Evolutionary conservation across 1,140 invertebrate species (phyloP).

Genomic region (Dendroctonus ponderosae): DNA sequence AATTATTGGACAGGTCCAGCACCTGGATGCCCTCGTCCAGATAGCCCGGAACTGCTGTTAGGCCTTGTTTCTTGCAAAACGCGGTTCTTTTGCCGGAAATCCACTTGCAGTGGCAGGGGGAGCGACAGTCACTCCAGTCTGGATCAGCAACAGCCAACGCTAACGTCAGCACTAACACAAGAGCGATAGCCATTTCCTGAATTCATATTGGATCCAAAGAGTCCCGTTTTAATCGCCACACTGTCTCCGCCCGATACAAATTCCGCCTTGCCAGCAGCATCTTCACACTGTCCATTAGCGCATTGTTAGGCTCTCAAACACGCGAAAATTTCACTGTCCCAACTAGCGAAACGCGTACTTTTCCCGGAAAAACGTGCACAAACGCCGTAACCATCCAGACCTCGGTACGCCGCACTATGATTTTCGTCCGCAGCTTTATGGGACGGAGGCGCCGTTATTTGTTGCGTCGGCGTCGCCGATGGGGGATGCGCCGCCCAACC

Average conservation of each 20-base stretch:
- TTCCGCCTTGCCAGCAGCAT: constrained; percentile 3
- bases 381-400: constrained; percentile 33
- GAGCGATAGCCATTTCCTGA: constrained; percentile 44
- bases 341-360: constrained; percentile 23
- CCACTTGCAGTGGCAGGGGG: constrained; percentile 84
- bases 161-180: constrained; percentile 43
- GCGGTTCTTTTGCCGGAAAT: constrained; percentile 84
- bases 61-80: constrained; percentile 72
- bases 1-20: constrained; percentile 77
- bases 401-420: constrained; percentile 51
- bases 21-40: constrained; percentile 84
- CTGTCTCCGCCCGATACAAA: constrained; percentile 17
- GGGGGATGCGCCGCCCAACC: constrained; percentile 45
- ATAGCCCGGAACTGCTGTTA: constrained; percentile 69
- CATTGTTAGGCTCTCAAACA: background rate
- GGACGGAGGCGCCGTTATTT: constrained; percentile 48
- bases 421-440: constrained; percentile 48
- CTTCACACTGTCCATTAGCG: constrained; percentile 5
- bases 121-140: constrained; percentile 81
- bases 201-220: constrained; percentile 40
- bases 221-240: constrained; percentile 29
- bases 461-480: constrained; percentile 50
- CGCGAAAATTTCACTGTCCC: background rate
- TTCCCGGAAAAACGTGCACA: constrained; percentile 5
- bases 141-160: constrained; percentile 56